Conservation (phyloP, 1,140 invertebrate species). For the Micrasema minimum region DNA sequence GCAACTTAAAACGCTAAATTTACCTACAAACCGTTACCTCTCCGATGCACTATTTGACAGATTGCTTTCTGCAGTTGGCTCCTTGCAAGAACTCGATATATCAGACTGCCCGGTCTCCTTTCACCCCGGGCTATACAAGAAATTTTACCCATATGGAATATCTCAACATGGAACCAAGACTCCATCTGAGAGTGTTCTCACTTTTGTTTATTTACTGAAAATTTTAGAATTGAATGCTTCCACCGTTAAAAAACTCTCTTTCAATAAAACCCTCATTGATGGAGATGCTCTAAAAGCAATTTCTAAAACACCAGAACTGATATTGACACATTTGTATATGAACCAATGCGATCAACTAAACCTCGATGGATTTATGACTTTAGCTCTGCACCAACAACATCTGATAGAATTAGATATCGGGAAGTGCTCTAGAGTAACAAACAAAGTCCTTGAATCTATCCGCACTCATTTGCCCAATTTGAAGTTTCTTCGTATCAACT, state of each 20-base stretch:
- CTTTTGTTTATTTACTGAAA: slow-evolving; percentile 73
- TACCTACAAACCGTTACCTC: slow-evolving; percentile 75
- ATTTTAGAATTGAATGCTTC: slow-evolving; percentile 67
- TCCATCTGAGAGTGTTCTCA: slow-evolving; percentile 75
- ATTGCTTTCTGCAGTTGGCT: slow-evolving; percentile 69
- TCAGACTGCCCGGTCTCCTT: slow-evolving; percentile 76
- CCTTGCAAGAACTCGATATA: slow-evolving; percentile 71
- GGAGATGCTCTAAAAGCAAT: slow-evolving; percentile 70
- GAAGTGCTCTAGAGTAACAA: slow-evolving; percentile 71
- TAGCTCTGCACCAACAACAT: slow-evolving; percentile 69
- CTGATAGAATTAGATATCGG: slow-evolving; percentile 72
- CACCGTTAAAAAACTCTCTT: slow-evolving; percentile 70
- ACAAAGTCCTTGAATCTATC: slow-evolving; percentile 70
- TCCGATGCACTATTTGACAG: slow-evolving; percentile 77
- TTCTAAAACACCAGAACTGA: slow-evolving; percentile 65
- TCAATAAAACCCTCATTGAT: slow-evolving; percentile 75
- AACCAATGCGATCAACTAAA: slow-evolving; percentile 75
- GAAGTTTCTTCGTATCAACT: slow-evolving; percentile 68
- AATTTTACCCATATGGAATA: slow-evolving; percentile 70
- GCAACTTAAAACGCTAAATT: slow-evolving; percentile 69
- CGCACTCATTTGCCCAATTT: slow-evolving; percentile 69
- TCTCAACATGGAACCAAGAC: slow-evolving; percentile 59
- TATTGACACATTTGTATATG: slow-evolving; percentile 69
- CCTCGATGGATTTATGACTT: slow-evolving; percentile 67
- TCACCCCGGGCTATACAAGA: slow-evolving; percentile 72